phyloP scores from a whole-genome alignment of 1,140 invertebrate species.

The Drosophila ambigua region DNA sequence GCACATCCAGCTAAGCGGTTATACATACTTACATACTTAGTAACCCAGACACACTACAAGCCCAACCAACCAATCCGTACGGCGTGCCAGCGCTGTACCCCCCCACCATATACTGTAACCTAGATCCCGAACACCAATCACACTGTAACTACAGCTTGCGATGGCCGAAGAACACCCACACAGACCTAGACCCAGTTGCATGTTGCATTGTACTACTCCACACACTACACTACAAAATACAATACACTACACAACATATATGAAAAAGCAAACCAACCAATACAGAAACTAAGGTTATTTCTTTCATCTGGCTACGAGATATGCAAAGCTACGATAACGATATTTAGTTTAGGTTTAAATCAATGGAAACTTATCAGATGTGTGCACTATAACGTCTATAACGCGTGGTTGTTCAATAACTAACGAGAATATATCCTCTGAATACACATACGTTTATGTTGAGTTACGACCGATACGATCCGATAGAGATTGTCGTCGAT shows the following conservation, averaged over 20 bases:
- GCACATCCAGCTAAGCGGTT: conserved; percentile 89
- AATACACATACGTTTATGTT: conserved; percentile 58
- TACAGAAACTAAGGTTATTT: conserved; percentile 65
- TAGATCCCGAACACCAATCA: conserved; percentile 37
- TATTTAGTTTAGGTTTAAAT: conserved; percentile 59
- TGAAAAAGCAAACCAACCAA: conserved; percentile 29
- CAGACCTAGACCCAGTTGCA: conserved; percentile 9
- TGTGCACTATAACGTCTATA: conserved; percentile 72
- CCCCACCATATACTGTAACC: conserved; percentile 38
- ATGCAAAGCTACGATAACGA: conserved; percentile 62
- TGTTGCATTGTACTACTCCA: conserved; percentile 23
- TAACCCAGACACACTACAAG: conserved; percentile 17
- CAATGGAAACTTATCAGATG: conserved; percentile 70
- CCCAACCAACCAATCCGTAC: conserved; percentile 11
- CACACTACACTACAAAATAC: conserved; percentile 1
- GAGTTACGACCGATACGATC: conserved; percentile 23
- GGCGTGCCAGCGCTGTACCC: conserved; percentile 13
- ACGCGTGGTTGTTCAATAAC: conserved; percentile 65
- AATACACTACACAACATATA: conserved; percentile 25
- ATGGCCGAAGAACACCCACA: conserved; percentile 38
- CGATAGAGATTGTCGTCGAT: conserved; percentile 19
- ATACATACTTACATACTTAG: conserved; percentile 35
- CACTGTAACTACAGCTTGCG: conserved; percentile 45
- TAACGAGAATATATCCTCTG: conserved; percentile 44
- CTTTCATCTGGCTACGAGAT: conserved; percentile 47